Conservation (phyloP, 2,888 invertebrate genomes). For the Machimus atricapillus region DNA sequence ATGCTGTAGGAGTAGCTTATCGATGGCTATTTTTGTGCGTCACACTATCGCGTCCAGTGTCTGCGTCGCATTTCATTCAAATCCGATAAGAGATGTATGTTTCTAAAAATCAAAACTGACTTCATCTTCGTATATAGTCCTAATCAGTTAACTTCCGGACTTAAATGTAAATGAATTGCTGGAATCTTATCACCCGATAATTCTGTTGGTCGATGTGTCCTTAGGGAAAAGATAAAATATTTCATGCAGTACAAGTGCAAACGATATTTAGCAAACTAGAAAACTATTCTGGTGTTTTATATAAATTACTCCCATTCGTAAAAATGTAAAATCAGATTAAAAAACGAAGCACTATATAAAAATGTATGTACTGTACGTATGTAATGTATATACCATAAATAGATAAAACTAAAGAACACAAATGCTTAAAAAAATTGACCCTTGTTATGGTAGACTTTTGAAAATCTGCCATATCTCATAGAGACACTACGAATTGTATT, state of each 20-base stretch:
- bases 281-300: not conserved
- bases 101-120: not conserved
- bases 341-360: no score
- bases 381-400: no score
- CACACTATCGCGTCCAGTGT: not conserved
- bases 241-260: not conserved
- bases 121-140: not conserved
- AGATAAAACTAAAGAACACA: no score
- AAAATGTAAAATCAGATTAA: not conserved
- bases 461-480: no score
- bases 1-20: not conserved
- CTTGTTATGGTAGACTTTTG: no score
- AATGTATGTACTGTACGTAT: no score
- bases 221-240: not conserved
- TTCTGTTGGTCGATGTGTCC: not conserved
- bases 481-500: no score
- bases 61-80: not conserved
- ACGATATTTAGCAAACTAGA: not conserved
- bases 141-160: slow-evolving; percentile 20
- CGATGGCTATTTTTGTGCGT: not conserved
- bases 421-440: no score
- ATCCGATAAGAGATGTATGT: not conserved
- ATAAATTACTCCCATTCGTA: no score
- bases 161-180: not conserved
- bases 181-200: slow-evolving; percentile 28